phyloP scores from a whole-genome alignment of 2,113 vertebrate species.

The Microcebus murinus region DNA sequence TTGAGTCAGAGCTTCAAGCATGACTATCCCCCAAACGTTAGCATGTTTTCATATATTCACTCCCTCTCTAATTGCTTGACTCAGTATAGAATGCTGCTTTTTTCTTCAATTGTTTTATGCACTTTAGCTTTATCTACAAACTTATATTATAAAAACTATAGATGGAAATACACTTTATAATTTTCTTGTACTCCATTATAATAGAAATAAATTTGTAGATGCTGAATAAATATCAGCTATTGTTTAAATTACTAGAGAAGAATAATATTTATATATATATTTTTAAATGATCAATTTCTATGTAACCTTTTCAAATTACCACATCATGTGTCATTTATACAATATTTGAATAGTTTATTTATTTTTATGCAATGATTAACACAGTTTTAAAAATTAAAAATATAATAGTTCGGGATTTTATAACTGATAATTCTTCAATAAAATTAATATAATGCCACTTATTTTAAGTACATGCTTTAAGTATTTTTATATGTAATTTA shows the following conservation, averaged over 20 bases:
- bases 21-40: no score
- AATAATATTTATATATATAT: not conserved
- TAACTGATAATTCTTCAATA: not conserved
- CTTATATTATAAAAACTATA: not conserved
- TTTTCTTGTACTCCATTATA: not conserved
- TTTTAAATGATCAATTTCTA: not conserved
- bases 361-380: not conserved
- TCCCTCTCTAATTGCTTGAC: not conserved
- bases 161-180: not conserved
- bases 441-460: not conserved
- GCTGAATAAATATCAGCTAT: not conserved
- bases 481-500: not conserved
- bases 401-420: not conserved
- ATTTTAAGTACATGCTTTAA: not conserved
- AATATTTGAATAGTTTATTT: not conserved
- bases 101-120: not conserved
- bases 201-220: not conserved
- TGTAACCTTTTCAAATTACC: not conserved
- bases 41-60: not conserved
- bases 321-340: not conserved
- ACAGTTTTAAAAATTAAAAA: not conserved
- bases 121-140: not conserved
- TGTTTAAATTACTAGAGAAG: not conserved
- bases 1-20: no score
- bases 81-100: not conserved